A percentile compares a stretch with the other conserved stretches of the same genome.
These are phyloP conservation scores for Diarsia mendica DNA, from an alignment of 2,888 invertebrate species.

Conservation along the genomic window DNA sequence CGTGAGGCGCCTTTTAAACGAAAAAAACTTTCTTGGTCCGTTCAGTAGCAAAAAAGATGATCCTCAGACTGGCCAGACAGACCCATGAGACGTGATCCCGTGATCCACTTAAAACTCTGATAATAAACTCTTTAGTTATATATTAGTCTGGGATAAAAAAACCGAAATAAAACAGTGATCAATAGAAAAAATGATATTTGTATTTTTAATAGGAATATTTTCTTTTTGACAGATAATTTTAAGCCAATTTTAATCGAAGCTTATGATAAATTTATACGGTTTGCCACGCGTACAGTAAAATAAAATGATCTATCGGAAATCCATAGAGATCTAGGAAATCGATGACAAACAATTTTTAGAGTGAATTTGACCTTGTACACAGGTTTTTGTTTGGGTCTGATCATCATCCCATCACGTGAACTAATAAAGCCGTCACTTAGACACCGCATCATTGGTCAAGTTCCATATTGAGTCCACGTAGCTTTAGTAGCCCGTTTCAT, in stretches of 20 bases:
- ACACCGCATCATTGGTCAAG: not conserved
- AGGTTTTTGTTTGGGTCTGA: not conserved
- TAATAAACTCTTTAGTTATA: too few relatives aligned
- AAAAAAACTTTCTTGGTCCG: too few relatives aligned
- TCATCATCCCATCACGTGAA: too few relatives aligned
- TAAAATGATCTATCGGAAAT: not conserved
- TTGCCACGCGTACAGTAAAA: not conserved
- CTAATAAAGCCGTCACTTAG: not conserved
- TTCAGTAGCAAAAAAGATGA: too few relatives aligned
- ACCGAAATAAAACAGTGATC: not conserved
- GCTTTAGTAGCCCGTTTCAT: not conserved
- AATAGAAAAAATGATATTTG: not conserved
- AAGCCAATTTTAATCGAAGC: not conserved
- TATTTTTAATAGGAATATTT: too few relatives aligned
- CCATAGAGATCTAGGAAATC: not conserved
- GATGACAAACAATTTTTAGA: not conserved
- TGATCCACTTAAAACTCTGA: too few relatives aligned
- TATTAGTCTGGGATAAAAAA: not conserved
- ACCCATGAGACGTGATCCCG: too few relatives aligned
- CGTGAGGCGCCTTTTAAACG: not conserved
- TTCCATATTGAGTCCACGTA: not conserved
- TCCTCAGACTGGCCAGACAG: too few relatives aligned
- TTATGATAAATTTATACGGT: too few relatives aligned
- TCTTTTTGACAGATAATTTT: not conserved
- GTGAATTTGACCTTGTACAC: not conserved